Evolutionary conservation across 2,888 invertebrate species (phyloP).

Genomic region (Phymatocera aterrima): DNA sequence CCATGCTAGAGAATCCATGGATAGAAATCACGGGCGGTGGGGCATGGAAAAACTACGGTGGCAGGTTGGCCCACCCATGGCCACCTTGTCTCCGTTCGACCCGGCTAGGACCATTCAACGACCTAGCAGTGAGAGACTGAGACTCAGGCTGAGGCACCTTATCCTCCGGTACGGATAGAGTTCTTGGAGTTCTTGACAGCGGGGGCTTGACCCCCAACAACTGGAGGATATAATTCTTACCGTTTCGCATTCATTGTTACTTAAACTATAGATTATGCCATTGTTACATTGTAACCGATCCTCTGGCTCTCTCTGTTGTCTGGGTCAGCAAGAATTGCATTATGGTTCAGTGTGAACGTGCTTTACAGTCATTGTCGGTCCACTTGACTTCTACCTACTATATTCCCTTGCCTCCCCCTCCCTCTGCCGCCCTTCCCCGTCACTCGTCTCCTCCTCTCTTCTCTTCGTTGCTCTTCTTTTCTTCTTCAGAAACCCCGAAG

Average conservation of each 20-base stretch:
- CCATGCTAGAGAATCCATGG: conserved; percentile 29
- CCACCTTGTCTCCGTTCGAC: conserved; percentile 52
- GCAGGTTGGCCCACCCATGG: conserved; percentile 74
- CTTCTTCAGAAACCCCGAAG: too few species aligned
- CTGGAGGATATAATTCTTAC: conserved; percentile 56
- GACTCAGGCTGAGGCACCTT: conserved; percentile 27
- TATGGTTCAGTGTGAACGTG: conserved; percentile 34
- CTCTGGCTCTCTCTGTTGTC: conserved; percentile 22
- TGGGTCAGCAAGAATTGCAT: conserved; percentile 38
- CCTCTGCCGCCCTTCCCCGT: neutral
- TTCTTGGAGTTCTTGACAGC: conserved; percentile 70
- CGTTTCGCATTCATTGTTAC: conserved; percentile 70
- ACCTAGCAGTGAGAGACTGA: too few species aligned
- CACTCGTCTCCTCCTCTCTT: too few species aligned
- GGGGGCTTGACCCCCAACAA: conserved; percentile 58
- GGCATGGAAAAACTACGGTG: conserved; percentile 37
- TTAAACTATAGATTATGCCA: conserved; percentile 67
- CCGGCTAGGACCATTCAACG: conserved; percentile 21
- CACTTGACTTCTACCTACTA: conserved; percentile 21
- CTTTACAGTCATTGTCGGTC: conserved; percentile 19
- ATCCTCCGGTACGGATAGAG: conserved; percentile 66
- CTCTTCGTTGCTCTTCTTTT: too few species aligned
- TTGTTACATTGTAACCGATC: conserved; percentile 56
- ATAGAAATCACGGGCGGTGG: conserved; percentile 18
- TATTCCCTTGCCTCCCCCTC: neutral